These are phyloP conservation scores for Poecilia picta DNA, from an alignment of 2,797 vertebrate species.

Conservation along the genomic window DNA sequence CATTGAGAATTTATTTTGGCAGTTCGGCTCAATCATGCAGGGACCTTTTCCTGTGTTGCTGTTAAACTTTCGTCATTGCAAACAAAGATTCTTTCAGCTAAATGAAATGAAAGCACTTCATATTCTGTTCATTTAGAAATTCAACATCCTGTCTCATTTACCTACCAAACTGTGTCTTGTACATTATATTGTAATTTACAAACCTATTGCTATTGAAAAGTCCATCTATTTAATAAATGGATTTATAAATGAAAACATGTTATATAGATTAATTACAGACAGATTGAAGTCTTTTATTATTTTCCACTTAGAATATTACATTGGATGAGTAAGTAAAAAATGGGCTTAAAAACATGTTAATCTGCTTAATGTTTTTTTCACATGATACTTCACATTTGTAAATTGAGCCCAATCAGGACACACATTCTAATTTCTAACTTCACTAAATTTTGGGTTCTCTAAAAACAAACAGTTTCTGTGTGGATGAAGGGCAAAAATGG, in stretches of 20 bases:
- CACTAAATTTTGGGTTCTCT: too few relatives aligned
- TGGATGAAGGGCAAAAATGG: too few relatives aligned
- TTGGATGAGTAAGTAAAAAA: not conserved
- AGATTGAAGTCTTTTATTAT: not conserved
- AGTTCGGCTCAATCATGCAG: too few relatives aligned
- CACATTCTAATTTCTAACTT: not conserved
- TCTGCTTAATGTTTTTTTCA: not conserved
- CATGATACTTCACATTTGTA: not conserved
- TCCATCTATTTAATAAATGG: not conserved
- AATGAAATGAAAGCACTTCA: not conserved
- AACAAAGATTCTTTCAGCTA: not conserved
- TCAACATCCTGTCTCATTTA: not conserved
- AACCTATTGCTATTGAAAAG: not conserved
- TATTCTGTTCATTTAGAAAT: not conserved
- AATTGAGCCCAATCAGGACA: not conserved
- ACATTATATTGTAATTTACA: not conserved
- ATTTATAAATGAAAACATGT: not conserved
- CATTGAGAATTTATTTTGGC: too few relatives aligned
- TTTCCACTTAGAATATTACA: not conserved
- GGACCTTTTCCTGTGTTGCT: not conserved
- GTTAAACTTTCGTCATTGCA: not conserved
- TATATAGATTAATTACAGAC: too few relatives aligned
- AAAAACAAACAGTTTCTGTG: too few relatives aligned
- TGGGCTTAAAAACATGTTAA: not conserved
- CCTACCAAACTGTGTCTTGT: not conserved